Conservation (phyloP, 2,113 vertebrate species). For the Sitta europaea region DNA sequence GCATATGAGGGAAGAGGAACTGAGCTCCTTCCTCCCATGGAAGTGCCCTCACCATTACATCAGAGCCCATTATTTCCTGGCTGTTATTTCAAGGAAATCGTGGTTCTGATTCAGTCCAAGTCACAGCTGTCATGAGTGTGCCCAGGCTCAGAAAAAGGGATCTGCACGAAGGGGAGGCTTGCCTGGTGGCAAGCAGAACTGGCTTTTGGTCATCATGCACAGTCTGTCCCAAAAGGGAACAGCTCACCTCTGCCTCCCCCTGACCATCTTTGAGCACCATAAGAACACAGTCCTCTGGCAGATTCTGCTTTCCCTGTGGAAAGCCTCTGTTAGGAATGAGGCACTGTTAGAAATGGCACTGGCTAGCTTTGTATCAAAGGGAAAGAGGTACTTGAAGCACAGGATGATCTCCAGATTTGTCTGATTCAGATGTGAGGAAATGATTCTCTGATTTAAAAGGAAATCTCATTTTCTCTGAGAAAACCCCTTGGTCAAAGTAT, state of each 20-base stretch:
- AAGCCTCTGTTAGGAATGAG: background rate
- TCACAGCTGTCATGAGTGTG: accelerated
- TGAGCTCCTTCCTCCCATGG: background rate
- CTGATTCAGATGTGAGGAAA: background rate
- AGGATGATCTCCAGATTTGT: background rate
- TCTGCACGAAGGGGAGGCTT: background rate
- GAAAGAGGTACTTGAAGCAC: background rate
- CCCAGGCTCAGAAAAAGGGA: background rate
- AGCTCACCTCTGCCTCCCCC: background rate
- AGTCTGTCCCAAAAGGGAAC: background rate
- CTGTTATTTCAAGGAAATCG: background rate
- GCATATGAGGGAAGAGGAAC: background rate
- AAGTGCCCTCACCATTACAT: background rate
- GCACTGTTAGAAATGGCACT: background rate
- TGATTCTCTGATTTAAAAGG: background rate
- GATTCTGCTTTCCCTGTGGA: background rate
- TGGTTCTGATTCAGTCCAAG: background rate
- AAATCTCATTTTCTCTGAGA: background rate
- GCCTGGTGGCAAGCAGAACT: background rate
- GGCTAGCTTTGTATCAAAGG: background rate
- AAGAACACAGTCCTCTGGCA: background rate
- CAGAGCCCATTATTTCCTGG: background rate
- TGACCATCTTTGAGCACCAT: background rate
- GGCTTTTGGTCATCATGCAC: background rate
- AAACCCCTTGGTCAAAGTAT: background rate